Conservation (phyloP, 2,888 invertebrate species). For the Diogma glabrata region DNA sequence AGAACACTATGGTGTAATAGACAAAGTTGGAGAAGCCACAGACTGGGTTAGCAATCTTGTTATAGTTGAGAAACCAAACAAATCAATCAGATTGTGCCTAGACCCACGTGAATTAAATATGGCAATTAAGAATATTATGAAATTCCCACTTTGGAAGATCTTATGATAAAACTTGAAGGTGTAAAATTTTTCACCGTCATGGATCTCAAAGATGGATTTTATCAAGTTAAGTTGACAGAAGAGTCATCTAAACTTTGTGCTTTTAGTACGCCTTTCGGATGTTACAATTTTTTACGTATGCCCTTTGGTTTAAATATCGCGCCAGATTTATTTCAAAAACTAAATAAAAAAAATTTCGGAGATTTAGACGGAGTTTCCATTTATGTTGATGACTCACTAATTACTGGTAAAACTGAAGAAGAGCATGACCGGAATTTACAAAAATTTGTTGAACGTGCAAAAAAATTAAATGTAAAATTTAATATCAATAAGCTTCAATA, state of each 20-base stretch:
- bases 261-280: conserved; percentile 19
- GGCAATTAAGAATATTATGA: not conserved
- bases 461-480: conserved; percentile 4
- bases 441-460: conserved; percentile 10
- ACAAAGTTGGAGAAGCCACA: too few relatives aligned
- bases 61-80: conserved; percentile 1
- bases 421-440: conserved; percentile 10
- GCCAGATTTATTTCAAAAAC: conserved; percentile 18
- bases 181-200: not conserved
- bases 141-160: conserved; percentile 7
- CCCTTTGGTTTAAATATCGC: conserved; percentile 15
- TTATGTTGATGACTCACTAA: conserved; percentile 16
- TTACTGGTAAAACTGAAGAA: conserved; percentile 9
- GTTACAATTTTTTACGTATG: conserved; percentile 13
- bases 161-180: not conserved
- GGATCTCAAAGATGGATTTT: conserved; percentile 14
- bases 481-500: conserved; percentile 10
- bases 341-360: conserved; percentile 19
- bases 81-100: not conserved
- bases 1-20: too few relatives aligned
- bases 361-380: conserved; percentile 17
- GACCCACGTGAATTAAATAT: conserved; percentile 8
- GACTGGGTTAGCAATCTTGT: too few relatives aligned
- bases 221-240: conserved; percentile 11
- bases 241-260: conserved; percentile 14